Evolutionary conservation across 92 coral and sea anemone genomes (phyloP).

Genomic region (Zoanthus solanderi): DNA sequence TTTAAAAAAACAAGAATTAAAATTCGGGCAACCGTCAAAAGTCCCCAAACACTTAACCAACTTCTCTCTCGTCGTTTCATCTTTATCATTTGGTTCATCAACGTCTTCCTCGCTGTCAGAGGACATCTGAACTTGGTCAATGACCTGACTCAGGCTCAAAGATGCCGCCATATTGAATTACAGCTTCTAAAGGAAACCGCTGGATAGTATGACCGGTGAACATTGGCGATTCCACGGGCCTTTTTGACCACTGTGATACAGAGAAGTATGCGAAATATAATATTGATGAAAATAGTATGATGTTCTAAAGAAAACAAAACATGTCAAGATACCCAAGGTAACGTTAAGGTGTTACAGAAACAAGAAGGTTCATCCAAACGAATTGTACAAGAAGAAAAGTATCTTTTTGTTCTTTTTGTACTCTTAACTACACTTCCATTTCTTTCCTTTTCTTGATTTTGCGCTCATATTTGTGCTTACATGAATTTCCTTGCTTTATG

Average conservation of each 20-base stretch:
- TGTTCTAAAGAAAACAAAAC: too few relatives aligned
- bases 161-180: constrained; percentile 11
- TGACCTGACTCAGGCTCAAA: constrained; percentile 2
- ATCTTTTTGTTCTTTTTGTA: too few relatives aligned
- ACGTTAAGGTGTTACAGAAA: too few relatives aligned
- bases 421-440: too few relatives aligned
- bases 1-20: background rate
- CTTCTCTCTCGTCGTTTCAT: background rate
- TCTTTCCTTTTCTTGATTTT: too few relatives aligned
- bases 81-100: background rate
- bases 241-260: constrained; percentile 55
- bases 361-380: too few relatives aligned
- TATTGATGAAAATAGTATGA: too few relatives aligned
- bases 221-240: constrained; percentile 48
- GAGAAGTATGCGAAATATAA: too few relatives aligned
- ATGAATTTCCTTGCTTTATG: too few relatives aligned
- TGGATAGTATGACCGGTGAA: constrained; percentile 51
- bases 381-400: too few relatives aligned
- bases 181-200: constrained; percentile 39
- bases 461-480: too few relatives aligned
- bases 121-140: background rate
- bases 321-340: too few relatives aligned
- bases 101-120: constrained; percentile 24
- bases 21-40: background rate
- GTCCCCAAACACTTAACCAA: constrained; percentile 5